Conservation (phyloP, 2,797 vertebrate species). For the Pteropus rufus region DNA sequence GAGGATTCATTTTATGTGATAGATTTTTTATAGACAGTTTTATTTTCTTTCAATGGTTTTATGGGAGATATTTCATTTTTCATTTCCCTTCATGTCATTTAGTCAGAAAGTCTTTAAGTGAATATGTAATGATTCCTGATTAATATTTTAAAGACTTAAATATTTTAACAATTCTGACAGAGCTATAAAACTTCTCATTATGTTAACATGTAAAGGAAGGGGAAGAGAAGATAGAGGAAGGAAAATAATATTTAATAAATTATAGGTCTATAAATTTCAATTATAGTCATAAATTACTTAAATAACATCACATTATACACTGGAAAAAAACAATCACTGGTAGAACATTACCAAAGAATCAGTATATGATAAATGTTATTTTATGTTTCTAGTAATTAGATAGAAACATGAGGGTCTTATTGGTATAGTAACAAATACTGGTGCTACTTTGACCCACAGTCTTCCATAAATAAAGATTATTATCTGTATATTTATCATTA, state of each 20-base stretch:
- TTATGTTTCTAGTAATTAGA: slow-evolving; percentile 19
- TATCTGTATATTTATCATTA: not conserved
- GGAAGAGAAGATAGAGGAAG: slow-evolving; percentile 18
- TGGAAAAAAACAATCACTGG: not conserved
- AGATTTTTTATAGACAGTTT: slow-evolving; percentile 60
- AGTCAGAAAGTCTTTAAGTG: slow-evolving; percentile 42
- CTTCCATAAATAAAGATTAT: not conserved
- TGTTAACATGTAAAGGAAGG: slow-evolving; percentile 39
- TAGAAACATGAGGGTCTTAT: not conserved
- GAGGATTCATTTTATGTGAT: slow-evolving; percentile 34
- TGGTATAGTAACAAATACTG: not conserved
- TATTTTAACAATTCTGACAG: slow-evolving; percentile 71
- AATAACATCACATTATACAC: not conserved
- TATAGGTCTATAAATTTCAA: slow-evolving; percentile 24
- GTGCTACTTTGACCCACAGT: not conserved
- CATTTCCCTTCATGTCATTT: slow-evolving; percentile 45
- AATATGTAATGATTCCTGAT: slow-evolving; percentile 59
- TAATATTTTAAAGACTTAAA: slow-evolving; percentile 73
- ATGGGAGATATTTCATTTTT: slow-evolving; percentile 55
- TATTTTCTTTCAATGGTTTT: slow-evolving; percentile 65
- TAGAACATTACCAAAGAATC: not conserved
- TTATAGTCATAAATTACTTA: not conserved
- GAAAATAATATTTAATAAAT: slow-evolving; percentile 26
- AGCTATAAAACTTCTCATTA: slow-evolving; percentile 69
- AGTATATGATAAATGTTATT: not conserved